These are phyloP conservation scores for Magallana gigas DNA, from an alignment of 1,140 invertebrate species.

Conservation along the genomic window DNA sequence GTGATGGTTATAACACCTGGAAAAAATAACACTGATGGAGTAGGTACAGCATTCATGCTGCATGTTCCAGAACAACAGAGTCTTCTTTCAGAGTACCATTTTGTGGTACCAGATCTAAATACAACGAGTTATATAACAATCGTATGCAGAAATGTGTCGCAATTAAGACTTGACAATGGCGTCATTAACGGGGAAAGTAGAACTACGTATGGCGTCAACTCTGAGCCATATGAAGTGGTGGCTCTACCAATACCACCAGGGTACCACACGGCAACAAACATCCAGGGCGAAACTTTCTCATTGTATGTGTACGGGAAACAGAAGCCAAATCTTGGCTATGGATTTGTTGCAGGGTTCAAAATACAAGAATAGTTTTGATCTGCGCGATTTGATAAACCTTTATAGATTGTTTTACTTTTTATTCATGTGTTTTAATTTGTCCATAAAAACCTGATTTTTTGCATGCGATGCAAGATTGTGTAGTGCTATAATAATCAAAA, in stretches of 20 bases:
- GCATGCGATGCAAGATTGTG: no score
- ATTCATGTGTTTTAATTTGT: no score
- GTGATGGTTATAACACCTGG: slow-evolving; percentile 12
- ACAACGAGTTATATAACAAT: slow-evolving; percentile 1
- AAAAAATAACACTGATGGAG: slow-evolving; percentile 18
- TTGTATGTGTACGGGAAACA: slow-evolving; percentile 24
- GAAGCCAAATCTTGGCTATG: slow-evolving; percentile 15
- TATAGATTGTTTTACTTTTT: no score
- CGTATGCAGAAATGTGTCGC: not conserved
- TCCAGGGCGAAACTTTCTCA: not conserved
- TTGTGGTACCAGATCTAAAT: slow-evolving; percentile 4
- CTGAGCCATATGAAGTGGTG: not conserved
- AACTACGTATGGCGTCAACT: not conserved
- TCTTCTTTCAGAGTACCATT: not conserved
- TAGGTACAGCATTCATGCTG: slow-evolving; percentile 5
- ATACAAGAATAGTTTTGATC: not conserved
- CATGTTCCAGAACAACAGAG: not conserved
- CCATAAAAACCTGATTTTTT: no score
- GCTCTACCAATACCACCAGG: not conserved
- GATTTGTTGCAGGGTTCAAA: slow-evolving; percentile 14
- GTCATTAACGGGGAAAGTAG: not conserved
- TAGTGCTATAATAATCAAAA: no score
- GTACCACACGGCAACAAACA: not conserved
- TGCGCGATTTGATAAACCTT: no score
- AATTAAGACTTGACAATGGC: slow-evolving; percentile 12